Base-by-base conservation (phyloP, 2,797 vertebrate species). In the Hippopotamyrus pictus region DNA sequence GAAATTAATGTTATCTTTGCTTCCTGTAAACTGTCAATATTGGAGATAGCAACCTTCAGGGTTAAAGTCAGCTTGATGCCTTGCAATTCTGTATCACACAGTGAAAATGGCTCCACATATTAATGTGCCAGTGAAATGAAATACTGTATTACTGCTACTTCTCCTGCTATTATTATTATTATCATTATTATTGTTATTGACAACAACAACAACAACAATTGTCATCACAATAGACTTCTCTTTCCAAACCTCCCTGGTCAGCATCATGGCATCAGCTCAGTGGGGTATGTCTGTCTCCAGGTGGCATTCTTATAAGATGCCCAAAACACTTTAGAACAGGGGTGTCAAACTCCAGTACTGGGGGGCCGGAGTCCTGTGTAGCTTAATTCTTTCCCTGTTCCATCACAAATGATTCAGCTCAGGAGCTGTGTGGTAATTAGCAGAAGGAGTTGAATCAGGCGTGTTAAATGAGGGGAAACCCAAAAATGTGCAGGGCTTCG, bases 21-120 rank as follows among this genome's bases (percentile, higher is more conserved):
- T 90, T 85, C 90, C 89, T 54, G 91, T 93, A 92, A 94, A 93
- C 92, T 94, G 93, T 92, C 94, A 94, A 91, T 92, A 92, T 92
- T 93, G 94, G 91, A 92, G 88, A 92, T 86, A 89, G 73, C 92
- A 90, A 92, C 46, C 41, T 73, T 89, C 65, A 79, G 19, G 86
- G 65, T 90, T 59, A 90, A 90, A 89, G 88, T 62, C 86, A 92
- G 90, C 90, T 90, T 92, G 87, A 84, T 82, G 90, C 82, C 54
- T 85, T 65, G 41, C 14, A 25, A 25, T 88, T 88, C 87, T 88
- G 76, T 14, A 5, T 48, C 54, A 14, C 22, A 69, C 17, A 69
- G 48, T 17, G 19, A 5, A 88, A 59, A 82, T 62, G 29, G 33
- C 7, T 54, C 8, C 8, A 51, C 4, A 9, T 17, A 85, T 17